Evolutionary conservation across 2,888 invertebrate genomes (phyloP).

Genomic region (Brenthis daphne): DNA sequence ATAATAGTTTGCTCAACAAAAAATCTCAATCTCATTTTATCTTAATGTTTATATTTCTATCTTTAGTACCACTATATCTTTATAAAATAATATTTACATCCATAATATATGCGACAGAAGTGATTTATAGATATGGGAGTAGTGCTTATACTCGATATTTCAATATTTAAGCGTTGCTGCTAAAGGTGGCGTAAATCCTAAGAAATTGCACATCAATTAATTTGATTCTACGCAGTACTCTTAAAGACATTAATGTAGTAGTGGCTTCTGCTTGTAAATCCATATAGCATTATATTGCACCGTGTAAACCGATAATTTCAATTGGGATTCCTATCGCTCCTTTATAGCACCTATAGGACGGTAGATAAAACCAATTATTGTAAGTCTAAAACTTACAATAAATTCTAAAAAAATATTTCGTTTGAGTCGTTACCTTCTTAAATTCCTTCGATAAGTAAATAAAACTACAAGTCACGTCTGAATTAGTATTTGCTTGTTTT

Average conservation of each 20-base stretch:
- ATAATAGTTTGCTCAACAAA: background rate
- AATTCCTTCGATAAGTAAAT: background rate
- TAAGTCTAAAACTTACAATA: conserved; percentile 51
- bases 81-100: conserved; percentile 3
- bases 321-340: conserved; percentile 60
- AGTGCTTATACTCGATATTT: conserved; percentile 4
- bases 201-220: conserved; percentile 67
- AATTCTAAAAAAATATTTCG: background rate
- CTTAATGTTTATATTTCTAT: conserved; percentile 1
- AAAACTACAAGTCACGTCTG: conserved; percentile 1
- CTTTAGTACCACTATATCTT: background rate
- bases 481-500: conserved; percentile 16
- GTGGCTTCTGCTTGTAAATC: conserved; percentile 54
- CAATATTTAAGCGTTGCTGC: conserved; percentile 43
- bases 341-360: conserved; percentile 56
- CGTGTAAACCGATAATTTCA: conserved; percentile 63
- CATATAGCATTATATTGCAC: conserved; percentile 58
- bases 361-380: conserved; percentile 62
- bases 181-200: conserved; percentile 53
- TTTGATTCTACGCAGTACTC: conserved; percentile 53
- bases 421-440: background rate
- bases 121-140: conserved; percentile 1
- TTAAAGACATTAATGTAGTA: conserved; percentile 64
- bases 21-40: background rate
- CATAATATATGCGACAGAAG: conserved; percentile 4